Percentiles rank a stretch among this genome's conserved stretches.
Conservation (phyloP, 1,140 invertebrate genomes). For the Drosophila varians region DNA sequence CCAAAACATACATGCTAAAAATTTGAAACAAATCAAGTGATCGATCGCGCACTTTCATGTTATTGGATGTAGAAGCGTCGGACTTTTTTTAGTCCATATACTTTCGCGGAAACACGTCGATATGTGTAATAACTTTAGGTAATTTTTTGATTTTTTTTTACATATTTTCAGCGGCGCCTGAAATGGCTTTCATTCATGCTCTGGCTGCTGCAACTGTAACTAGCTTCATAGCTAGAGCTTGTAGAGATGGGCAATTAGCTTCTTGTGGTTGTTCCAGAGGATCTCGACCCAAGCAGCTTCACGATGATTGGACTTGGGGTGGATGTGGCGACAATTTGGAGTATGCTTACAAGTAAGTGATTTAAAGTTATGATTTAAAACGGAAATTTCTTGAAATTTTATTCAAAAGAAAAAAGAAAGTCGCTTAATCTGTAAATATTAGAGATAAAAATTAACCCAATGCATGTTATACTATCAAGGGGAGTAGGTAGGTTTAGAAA, state of each 20-base stretch:
- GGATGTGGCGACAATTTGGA: conserved; percentile 98
- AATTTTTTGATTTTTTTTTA: background rate
- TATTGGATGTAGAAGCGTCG: too few species aligned
- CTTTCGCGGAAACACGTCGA: too few species aligned
- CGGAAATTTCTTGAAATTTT: too few species aligned
- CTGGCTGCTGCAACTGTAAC: conserved; percentile 95
- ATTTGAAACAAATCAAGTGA: too few species aligned
- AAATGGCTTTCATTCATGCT: conserved; percentile 96
- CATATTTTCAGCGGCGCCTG: conserved; percentile 89
- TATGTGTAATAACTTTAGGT: background rate
- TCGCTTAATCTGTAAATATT: too few species aligned
- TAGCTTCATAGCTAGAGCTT: conserved; percentile 92
- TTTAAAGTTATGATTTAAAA: background rate
- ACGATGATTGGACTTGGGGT: conserved; percentile 97
- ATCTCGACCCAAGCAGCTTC: conserved; percentile 90
- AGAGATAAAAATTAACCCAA: too few species aligned
- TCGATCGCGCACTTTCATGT: too few species aligned
- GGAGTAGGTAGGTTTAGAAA: too few species aligned
- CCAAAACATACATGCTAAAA: too few species aligned
- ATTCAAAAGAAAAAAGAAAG: too few species aligned
- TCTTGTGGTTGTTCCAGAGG: conserved; percentile 95
- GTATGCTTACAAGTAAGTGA: conserved; percentile 95
- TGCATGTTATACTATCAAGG: too few species aligned
- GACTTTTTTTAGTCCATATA: too few species aligned
- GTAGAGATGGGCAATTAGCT: conserved; percentile 93